Conservation (phyloP, 2,888 invertebrate genomes). For the Podabrus alpinus region DNA sequence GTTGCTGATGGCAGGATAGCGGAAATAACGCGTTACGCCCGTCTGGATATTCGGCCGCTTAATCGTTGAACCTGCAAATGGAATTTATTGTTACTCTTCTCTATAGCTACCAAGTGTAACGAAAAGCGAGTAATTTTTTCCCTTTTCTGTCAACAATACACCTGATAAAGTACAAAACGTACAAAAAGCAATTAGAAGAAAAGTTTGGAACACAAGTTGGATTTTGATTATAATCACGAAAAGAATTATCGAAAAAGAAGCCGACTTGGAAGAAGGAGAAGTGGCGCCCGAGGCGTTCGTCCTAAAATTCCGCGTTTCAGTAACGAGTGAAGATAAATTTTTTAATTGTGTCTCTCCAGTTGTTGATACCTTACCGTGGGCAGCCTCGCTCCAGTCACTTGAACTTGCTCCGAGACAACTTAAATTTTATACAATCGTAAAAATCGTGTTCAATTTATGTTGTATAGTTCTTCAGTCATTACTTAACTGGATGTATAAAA, state of each 20-base stretch:
- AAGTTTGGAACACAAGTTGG: not conserved
- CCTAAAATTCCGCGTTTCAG: not conserved
- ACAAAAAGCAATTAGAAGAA: not conserved
- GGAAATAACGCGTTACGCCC: constrained; percentile 33
- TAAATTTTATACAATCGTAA: not conserved
- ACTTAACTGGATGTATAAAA: constrained; percentile 11
- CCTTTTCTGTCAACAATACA: not conserved
- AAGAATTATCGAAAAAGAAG: not conserved
- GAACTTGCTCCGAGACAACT: not conserved
- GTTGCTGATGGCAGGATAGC: constrained; percentile 29
- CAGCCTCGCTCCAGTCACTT: not conserved
- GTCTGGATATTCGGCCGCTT: constrained; percentile 30
- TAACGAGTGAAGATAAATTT: not conserved
- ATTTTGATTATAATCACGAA: not conserved
- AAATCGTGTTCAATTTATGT: not conserved
- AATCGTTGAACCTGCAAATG: constrained; percentile 32
- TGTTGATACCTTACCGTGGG: not conserved
- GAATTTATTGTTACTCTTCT: constrained; percentile 26
- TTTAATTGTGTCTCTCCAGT: not conserved
- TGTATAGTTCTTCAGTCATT: constrained; percentile 1
- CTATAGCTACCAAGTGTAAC: constrained; percentile 1
- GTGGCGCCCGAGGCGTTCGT: not conserved
- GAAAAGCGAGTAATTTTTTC: constrained; percentile 1
- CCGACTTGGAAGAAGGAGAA: not conserved
- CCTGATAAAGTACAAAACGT: not conserved